Conservation (phyloP, 2,113 vertebrate genomes). For the Genyomyrus donnyi region DNA sequence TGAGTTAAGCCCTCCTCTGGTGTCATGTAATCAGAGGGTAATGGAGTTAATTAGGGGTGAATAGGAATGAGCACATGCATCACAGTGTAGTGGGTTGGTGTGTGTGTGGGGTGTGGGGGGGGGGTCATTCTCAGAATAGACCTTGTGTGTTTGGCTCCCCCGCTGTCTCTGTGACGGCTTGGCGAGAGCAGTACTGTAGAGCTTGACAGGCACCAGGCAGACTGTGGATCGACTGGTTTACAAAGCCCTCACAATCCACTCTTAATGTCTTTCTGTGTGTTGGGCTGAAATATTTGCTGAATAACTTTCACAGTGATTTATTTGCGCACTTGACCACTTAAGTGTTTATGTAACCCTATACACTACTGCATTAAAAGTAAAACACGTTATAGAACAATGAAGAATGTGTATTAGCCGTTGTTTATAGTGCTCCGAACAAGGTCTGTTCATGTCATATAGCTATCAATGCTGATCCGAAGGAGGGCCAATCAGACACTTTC, state of each 20-base stretch:
- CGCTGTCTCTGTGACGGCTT: not conserved
- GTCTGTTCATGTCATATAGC: not conserved
- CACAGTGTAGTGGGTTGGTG: not conserved
- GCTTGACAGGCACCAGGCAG: not conserved
- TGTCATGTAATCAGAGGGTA: conserved; percentile 12
- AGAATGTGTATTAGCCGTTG: not conserved
- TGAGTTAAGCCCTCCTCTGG: not conserved
- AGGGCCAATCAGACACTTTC: not conserved
- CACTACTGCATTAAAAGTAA: not conserved
- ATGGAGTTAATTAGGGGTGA: conserved; percentile 18
- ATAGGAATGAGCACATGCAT: not conserved
- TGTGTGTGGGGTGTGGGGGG: not conserved
- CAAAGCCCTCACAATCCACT: not conserved
- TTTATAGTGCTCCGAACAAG: not conserved
- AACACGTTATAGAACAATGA: not conserved
- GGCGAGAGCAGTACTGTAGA: not conserved
- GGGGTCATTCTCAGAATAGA: not conserved
- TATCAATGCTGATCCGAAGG: not conserved
- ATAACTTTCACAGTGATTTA: not conserved
- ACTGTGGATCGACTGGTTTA: not conserved
- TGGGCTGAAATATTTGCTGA: not conserved
- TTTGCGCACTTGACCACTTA: not conserved
- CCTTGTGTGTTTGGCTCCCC: not conserved
- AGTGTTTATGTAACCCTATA: not conserved
- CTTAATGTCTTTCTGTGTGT: not conserved